Evolutionary conservation across 2,113 vertebrate species (phyloP), one percentile per base, ranked within the genome.

Genomic region (Scophthalmus maximus): DNA sequence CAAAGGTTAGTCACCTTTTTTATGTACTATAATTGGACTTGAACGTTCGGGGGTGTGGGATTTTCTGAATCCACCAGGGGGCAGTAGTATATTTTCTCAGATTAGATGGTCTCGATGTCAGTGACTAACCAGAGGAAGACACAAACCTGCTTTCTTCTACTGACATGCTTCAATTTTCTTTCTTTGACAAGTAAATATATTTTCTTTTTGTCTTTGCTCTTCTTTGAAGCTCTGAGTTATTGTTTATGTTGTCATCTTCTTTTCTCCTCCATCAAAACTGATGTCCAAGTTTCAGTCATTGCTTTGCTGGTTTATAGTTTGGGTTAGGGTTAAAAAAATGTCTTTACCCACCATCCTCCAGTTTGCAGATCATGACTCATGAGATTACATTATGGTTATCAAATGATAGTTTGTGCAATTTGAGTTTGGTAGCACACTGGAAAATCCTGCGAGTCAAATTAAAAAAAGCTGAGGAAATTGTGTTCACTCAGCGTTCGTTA

Each of bases 81-180:
- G 88, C 83, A 88, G 86, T 82, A 84, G 66, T 73, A 68, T 26
- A 34, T 83, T 72, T 81, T 61, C 26, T 73, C 36, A 70, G 17
- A 15, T 55, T 10, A 20, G 6, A 65, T 58, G 20, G 52, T 42
- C 57, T 65, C 71, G 53, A 17, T 50, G 34, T 68, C 17, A 22
- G 34, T 36, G 55, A 65, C 10, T 6, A 53, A 74, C 27, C 42
- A 60, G 49, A 8, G 68, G n/a, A n/a, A n/a, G n/a, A n/a, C 42
- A 46, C 53, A 69, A 36, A 46, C 10, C 32, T 8, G 20, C 25
- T 53, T 27, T 44, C 30, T 62, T 71, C 29, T 57, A 29, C 60
- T 30, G n/a, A n/a, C n/a, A n/a, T n/a, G n/a, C n/a, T 62, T 22
- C 14, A 29, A 11, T 52, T 69, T 66, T 72, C 12, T 12, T 36